These are phyloP conservation scores for Apogon hyalosoma DNA, from an alignment of 2,797 vertebrate genomes.

Conservation along the genomic window DNA sequence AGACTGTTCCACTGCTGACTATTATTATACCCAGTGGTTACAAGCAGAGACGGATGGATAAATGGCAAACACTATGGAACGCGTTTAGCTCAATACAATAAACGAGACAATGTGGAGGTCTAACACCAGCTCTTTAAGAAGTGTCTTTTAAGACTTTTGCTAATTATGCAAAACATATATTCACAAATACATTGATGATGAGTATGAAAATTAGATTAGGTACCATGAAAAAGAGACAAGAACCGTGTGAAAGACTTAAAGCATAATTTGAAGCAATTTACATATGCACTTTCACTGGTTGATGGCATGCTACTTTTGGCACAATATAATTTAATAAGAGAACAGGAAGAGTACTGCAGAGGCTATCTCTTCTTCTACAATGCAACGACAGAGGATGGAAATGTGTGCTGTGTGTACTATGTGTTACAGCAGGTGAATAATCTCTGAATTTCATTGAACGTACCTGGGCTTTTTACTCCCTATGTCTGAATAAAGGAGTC, in stretches of 20 bases:
- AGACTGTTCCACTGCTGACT: conserved; percentile 60
- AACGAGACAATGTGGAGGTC: conserved; percentile 38
- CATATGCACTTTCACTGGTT: background rate
- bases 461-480: conserved; percentile 57
- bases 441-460: conserved; percentile 10
- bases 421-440: conserved; percentile 9
- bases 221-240: conserved; percentile 10
- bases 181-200: too few relatives aligned
- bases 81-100: conserved; percentile 44
- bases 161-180: too few relatives aligned
- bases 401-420: conserved; percentile 22
- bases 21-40: conserved; percentile 68
- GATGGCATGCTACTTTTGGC: conserved; percentile 4
- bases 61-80: conserved; percentile 42
- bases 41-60: conserved; percentile 56
- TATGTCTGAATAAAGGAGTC: conserved; percentile 73
- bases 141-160: conserved; percentile 23
- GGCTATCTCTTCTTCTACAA: background rate
- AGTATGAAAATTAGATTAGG: background rate
- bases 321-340: background rate
- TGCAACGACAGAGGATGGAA: conserved; percentile 1
- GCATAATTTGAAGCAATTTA: background rate
- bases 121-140: conserved; percentile 23
- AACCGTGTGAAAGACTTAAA: conserved; percentile 14
- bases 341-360: background rate